Evolutionary conservation across 2,888 invertebrate genomes (phyloP).

Genomic region (Leuctra nigra): DNA sequence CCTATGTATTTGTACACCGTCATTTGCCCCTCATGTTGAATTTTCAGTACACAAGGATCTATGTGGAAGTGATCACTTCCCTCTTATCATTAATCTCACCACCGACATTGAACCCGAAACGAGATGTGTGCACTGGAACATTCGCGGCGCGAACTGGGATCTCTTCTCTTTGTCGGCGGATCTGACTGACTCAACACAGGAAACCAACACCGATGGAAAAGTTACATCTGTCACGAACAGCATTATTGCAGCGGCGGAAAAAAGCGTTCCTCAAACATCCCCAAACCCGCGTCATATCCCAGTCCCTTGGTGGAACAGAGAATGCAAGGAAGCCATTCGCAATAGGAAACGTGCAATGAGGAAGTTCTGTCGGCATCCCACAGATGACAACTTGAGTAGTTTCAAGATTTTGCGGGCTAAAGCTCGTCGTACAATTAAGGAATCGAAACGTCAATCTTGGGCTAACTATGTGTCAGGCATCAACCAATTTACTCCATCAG

Average conservation of each 20-base stretch:
- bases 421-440: not conserved
- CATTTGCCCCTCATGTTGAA: not conserved
- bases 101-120: not conserved
- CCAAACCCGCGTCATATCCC: not conserved
- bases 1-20: not conserved
- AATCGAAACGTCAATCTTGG: not conserved
- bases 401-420: not conserved
- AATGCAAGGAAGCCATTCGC: not conserved
- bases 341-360: not conserved
- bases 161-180: not conserved
- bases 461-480: not conserved
- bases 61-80: not conserved
- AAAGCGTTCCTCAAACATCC: not conserved
- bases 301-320: conserved; percentile 8
- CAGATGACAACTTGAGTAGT: not conserved
- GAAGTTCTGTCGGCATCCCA: not conserved
- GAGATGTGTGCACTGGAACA: not conserved
- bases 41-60: not conserved
- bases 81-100: not conserved
- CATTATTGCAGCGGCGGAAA: not conserved
- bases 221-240: not conserved
- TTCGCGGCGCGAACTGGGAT: not conserved
- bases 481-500: too few relatives aligned
- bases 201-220: not conserved
- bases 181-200: not conserved